Conservation (phyloP, 1,140 invertebrate genomes). For the Pissodes strobi region DNA sequence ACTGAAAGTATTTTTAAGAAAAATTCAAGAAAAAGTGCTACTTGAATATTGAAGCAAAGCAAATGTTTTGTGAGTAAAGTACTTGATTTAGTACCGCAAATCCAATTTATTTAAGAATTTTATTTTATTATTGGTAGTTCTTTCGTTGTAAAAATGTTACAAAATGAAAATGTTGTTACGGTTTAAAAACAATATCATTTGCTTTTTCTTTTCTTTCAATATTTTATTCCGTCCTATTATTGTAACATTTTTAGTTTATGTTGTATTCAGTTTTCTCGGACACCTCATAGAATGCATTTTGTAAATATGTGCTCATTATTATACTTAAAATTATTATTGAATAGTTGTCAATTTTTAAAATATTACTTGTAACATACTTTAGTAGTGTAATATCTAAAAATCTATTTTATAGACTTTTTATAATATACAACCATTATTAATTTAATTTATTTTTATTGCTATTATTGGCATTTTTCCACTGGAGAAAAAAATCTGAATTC, state of each 20-base stretch:
- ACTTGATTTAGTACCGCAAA: no score
- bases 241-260: not conserved
- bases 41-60: no score
- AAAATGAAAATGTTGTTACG: no score
- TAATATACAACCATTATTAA: conserved; percentile 5
- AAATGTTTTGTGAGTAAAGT: no score
- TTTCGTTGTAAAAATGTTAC: no score
- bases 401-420: conserved; percentile 24
- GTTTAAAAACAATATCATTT: no score
- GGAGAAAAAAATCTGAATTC: not conserved
- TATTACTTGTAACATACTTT: conserved; percentile 19
- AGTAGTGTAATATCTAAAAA: conserved; percentile 16
- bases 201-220: no score
- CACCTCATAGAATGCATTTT: not conserved
- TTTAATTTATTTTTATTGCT: conserved; percentile 18
- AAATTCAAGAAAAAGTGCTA: no score
- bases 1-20: no score
- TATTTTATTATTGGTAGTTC: no score
- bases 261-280: not conserved
- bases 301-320: conserved; percentile 25
- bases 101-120: no score
- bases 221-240: not conserved
- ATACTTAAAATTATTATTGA: conserved; percentile 7
- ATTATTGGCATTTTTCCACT: not conserved
- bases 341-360: conserved; percentile 21